Base-by-base conservation (phyloP, 1,140 invertebrate species). In the Lordiphosa clarofinis region DNA sequence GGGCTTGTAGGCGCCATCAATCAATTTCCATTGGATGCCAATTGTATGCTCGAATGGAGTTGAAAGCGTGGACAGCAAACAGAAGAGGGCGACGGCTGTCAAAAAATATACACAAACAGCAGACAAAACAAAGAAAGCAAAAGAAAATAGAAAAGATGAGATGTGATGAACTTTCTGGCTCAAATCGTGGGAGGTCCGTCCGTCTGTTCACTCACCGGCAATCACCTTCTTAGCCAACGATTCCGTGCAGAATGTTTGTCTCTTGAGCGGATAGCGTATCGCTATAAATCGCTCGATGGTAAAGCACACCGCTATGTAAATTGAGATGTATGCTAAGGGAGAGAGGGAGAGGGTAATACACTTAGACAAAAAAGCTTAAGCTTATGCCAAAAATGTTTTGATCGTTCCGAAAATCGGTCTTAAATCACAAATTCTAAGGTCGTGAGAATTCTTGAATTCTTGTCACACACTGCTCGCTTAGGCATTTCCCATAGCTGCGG, bases 271-370 rank as follows among this genome's bases (percentile, higher is more conserved):
- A 90, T 94, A 92, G 63, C 93, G 93, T 4, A 95, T 94, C 21
- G 93, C 94, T 47, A 95, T 93, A 90, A 94, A 95, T 38, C 94
- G 89, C 88, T 95, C 94, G 50, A 95, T 90, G 3, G 94, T 95
- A 86, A 95, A 95, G 24, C 93, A 92, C 3, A 95, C 94, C 21
- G 93, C 94, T 46, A 95, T 89, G 94, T 94, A 95, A 33, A 94
- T 93, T 13, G 93, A 94, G 31, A 93, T 92, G 87, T 93, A 94
- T 67, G 92, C 92, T 93, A 79, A 35, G 12, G 10, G 15, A 21
- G 13, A 57, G 36, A 40, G 9, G 35, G 36, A 28, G 28, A 19
- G 28, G 5, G 48, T 24, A 38, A 36, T 49, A 11, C 42, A 47
- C 21, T 12, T 28, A 13, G 37, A 15, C 3, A 62, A 15, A 15